Base-by-base conservation (phyloP, 2,797 vertebrate species). In the Cryptoprocta ferox region DNA sequence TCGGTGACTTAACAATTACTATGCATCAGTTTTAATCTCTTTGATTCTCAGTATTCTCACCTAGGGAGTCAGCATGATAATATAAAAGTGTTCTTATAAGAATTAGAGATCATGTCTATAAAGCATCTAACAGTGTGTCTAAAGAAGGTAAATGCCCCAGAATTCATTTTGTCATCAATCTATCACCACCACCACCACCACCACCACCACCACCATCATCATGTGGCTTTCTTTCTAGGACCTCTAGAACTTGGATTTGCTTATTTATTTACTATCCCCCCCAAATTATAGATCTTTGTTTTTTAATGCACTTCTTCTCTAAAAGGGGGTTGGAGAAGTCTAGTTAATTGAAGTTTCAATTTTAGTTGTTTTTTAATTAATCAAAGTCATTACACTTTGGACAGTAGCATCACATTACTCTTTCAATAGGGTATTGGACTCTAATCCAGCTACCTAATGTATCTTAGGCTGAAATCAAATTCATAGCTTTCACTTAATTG, bases 311-410 rank as follows among this genome's bases (percentile, higher is more conserved):
- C 37, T 91, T 96, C 30, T 92, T 3, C 8, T 88, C 37, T 85
- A 50, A 85, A 78, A 73, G 11, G 21, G 19, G 16, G 0, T 15
- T 89, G 0, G 13, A 21, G 12, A 24, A 84, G 39, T 83, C 45
- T 59, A 80, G 61, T 81, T 93, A 48, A 76, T 50, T 61, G 48
- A 88, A 61, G 21, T 81, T 97, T 91, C 10, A 28, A n/a, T 84
- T 93, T 85, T 42, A 83, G 59, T 82, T 88, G 14, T 90, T 91
- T 89, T 92, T 48, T 86, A 42, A 37, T 95, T 91, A 91, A 79
- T 94, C 35, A 39, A 94, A 90, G 75, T 71, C 37, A 32, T 61
- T 95, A 50, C 83, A 16, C 28, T 92, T 81, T 81, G 42, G 45
- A 91, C 80, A 68, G 81, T n/a, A 80, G 28, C 16, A 50, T 59